A percentile compares a stretch with the other conserved stretches of the same genome.
These are phyloP conservation scores for Aurelia sp. DNA, from an alignment of 30 jellyfish, hydroid and myxozoan species.

Conservation along the genomic window DNA sequence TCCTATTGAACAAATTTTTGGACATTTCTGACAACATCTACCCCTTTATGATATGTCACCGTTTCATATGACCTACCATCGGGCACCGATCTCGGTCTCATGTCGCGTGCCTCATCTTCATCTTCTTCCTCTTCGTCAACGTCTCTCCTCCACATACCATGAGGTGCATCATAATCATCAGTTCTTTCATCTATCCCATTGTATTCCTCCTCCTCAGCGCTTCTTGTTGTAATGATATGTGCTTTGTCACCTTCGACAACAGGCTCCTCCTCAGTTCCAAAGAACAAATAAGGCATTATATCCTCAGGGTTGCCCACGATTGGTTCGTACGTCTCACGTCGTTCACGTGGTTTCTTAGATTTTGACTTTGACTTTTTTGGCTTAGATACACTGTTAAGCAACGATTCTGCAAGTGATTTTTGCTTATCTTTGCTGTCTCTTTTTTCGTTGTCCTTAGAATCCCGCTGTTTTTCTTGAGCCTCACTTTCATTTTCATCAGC, in stretches of 20 bases:
- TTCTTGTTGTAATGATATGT: conserved; percentile 36
- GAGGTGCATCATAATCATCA: conserved; percentile 40
- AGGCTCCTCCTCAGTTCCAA: conserved; percentile 46
- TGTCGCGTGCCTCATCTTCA: conserved; percentile 70
- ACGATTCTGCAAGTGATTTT: neutral
- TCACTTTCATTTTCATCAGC: neutral
- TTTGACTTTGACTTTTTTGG: neutral
- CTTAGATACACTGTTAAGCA: neutral
- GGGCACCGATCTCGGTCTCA: conserved; percentile 71
- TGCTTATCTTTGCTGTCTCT: neutral
- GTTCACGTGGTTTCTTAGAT: conserved; percentile 9
- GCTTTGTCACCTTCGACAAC: conserved; percentile 23
- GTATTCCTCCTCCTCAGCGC: conserved; percentile 39
- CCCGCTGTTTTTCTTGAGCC: neutral
- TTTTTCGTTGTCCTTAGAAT: neutral
- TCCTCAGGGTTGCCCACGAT: conserved; percentile 72
- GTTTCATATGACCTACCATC: conserved; percentile 84
- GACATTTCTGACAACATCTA: conserved; percentile 16
- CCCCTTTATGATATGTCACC: conserved; percentile 29
- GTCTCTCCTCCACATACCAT: conserved; percentile 38
- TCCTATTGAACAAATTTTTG: conserved; percentile 19
- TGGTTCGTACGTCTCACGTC: conserved; percentile 49
- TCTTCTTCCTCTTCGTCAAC: conserved; percentile 55
- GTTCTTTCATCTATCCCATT: neutral
- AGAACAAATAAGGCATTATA: conserved; percentile 59